Evolutionary conservation across 2,113 vertebrate genomes (phyloP).

Genomic region (Calidris pugnax): DNA sequence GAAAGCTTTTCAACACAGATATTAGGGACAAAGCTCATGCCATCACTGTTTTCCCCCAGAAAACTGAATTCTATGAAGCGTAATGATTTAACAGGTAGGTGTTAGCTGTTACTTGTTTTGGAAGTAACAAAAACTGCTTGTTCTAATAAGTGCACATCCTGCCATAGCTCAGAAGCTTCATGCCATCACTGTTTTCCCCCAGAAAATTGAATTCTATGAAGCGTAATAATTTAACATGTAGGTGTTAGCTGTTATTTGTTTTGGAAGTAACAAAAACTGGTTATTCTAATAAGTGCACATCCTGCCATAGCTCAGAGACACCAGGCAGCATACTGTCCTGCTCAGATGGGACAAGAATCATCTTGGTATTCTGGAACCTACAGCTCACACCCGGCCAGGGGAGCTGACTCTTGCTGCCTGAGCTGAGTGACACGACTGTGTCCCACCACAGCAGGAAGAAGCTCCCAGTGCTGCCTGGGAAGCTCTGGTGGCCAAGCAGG

Average conservation of each 20-base stretch:
- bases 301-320: constrained; percentile 1
- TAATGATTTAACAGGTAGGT: background rate
- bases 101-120: background rate
- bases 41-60: background rate
- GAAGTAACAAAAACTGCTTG: background rate
- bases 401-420: no score
- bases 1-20: background rate
- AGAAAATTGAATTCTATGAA: background rate
- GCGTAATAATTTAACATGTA: background rate
- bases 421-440: rapidly evolving
- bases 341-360: background rate
- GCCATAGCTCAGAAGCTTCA: background rate
- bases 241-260: background rate
- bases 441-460: background rate
- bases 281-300: background rate
- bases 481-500: background rate
- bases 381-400: background rate
- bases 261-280: background rate
- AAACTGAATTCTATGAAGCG: background rate
- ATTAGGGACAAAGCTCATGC: background rate
- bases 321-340: background rate
- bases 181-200: background rate
- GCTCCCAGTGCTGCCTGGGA: background rate
- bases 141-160: background rate
- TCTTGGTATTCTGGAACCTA: background rate